These are phyloP conservation scores for Discoglossus pictus DNA, from an alignment of 2,797 vertebrate species.

Conservation along the genomic window DNA sequence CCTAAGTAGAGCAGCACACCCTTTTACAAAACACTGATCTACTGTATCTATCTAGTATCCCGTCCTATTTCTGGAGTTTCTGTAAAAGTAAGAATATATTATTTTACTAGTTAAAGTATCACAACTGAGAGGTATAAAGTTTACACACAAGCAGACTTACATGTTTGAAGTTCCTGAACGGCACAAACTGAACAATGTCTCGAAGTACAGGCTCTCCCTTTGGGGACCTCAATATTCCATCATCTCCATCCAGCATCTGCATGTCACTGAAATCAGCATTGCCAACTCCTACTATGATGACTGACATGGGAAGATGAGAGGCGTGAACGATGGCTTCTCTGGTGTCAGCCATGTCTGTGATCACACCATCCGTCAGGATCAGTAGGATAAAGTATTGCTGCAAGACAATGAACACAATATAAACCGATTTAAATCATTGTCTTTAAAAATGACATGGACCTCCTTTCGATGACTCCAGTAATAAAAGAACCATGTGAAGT, in stretches of 20 bases:
- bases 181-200: slow-evolving; percentile 98
- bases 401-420: slow-evolving; percentile 14
- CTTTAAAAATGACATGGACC: no score
- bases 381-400: slow-evolving; percentile 98
- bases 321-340: slow-evolving; percentile 96
- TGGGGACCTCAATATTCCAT: slow-evolving; percentile 94
- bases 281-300: slow-evolving; percentile 96
- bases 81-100: no score
- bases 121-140: no score
- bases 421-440: no score
- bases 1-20: no score
- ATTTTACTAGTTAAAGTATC: no score
- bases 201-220: slow-evolving; percentile 95
- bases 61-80: no score
- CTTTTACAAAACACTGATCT: no score
- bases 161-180: slow-evolving; percentile 98
- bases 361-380: slow-evolving; percentile 96
- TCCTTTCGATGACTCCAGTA: no score
- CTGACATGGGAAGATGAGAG: slow-evolving; percentile 97
- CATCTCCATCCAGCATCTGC: slow-evolving; percentile 97
- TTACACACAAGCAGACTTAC: slow-evolving; percentile 71
- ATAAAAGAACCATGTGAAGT: no score
- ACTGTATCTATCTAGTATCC: no score
- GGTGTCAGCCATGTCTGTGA: slow-evolving; percentile 98
- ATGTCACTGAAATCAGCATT: slow-evolving; percentile 98